Evolutionary conservation across 2,888 invertebrate genomes (phyloP), one percentile per base, ranked within the genome.

Genomic region (Neoascia interrupta): DNA sequence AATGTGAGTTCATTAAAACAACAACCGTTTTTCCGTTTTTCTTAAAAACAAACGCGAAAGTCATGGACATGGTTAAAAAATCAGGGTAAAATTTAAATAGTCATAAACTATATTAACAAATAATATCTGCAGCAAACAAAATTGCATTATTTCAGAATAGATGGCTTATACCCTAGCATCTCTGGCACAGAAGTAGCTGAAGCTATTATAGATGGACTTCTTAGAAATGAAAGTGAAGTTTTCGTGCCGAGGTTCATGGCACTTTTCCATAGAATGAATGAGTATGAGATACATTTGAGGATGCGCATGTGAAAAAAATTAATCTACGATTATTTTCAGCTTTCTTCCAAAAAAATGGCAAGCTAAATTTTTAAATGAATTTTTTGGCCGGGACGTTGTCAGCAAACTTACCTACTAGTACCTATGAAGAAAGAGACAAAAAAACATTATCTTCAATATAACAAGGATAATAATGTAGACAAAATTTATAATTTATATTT

Each of bases 21-120:
- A 82, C 82, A 5, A 84, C 84, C 2, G 84, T 86, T 0, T 85
- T 86, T 81, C 90, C 89, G 1, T 84, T 82, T 45, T 89, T 89
- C 69, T 81, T 90, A 18, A 56, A 81, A 11, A 86, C 88, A 3
- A 85, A 83, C 26, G 54, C 75, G 21, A 61, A 73, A 28, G 45
- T 82, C 2, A 28, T 64, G 6, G 63, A 81, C 2, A 1, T 51
- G 15, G 1, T 79, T 16, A 2, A 45, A 34, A 19, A 15, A 28
- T 26, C 8, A 5, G 45, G 70, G 80, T 80, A 53, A 68, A 4
- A 31, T 3, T 31, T n/a, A n/a, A 31, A 3, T 3, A 31, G 26
- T 26, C 26, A 5, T 26, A 8, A 31, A n/a, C n/a, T 31, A 31
- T 31, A 2, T 10, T 16, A 28, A 8, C 13, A 31, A n/a, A 6